Percentiles rank a stretch among this genome's conserved stretches.
These are phyloP conservation scores for Pempheris klunzingeri DNA, from an alignment of 2,797 vertebrate genomes.

Conservation along the genomic window DNA sequence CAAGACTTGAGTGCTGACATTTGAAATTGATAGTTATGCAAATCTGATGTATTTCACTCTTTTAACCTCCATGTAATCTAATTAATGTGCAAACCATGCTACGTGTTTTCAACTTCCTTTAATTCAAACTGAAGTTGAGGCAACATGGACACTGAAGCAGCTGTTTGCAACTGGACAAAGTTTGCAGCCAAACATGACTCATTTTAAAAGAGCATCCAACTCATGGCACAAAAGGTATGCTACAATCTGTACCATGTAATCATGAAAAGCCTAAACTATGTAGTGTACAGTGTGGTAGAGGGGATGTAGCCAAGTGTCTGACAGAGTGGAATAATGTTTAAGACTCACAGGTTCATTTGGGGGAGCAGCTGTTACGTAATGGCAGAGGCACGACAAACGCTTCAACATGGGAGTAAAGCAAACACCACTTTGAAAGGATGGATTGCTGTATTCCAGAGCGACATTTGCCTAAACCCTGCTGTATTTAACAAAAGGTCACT, in stretches of 20 bases:
- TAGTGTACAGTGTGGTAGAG: conserved; percentile 13
- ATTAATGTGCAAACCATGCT: background rate
- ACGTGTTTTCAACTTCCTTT: conserved; percentile 3
- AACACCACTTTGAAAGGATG: conserved; percentile 11
- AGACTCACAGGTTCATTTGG: conserved; percentile 38
- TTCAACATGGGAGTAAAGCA: conserved; percentile 52
- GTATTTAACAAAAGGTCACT: conserved; percentile 7
- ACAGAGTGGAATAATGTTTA: conserved; percentile 45
- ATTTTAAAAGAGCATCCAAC: conserved; percentile 20
- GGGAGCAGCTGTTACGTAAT: conserved; percentile 54
- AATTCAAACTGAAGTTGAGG: conserved; percentile 19
- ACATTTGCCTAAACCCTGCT: background rate
- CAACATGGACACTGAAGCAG: conserved; percentile 1
- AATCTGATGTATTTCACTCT: background rate
- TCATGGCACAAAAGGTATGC: conserved; percentile 34
- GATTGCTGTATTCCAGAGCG: background rate
- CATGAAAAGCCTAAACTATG: conserved; percentile 29
- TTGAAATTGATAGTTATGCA: conserved; percentile 2
- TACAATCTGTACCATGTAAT: conserved; percentile 38
- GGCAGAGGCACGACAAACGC: conserved; percentile 38
- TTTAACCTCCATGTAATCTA: conserved; percentile 1
- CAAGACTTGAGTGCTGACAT: conserved; percentile 6
- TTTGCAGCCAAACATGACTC: conserved; percentile 38
- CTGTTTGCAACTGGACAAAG: conserved; percentile 24
- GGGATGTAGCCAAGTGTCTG: conserved; percentile 24